Evolutionary conservation across 2,888 invertebrate species (phyloP).

Genomic region (Lissonota sp.): DNA sequence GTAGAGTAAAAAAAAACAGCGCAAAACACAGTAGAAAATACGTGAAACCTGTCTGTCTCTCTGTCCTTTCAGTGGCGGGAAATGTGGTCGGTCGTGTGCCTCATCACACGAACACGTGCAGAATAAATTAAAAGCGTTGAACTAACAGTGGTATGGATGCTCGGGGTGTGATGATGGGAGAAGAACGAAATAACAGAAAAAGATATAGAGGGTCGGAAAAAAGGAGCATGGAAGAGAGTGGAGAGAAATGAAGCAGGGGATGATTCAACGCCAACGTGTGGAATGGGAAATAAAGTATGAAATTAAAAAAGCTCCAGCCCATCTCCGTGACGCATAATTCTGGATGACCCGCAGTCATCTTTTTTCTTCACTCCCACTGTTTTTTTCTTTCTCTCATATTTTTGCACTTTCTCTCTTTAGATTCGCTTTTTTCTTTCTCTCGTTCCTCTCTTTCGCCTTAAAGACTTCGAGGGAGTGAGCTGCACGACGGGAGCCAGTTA

Average conservation of each 20-base stretch:
- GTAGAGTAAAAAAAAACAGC: neutral
- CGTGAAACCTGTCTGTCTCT: slow-evolving; percentile 14
- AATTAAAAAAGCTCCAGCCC: slow-evolving; percentile 61
- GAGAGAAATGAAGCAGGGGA: slow-evolving; percentile 34
- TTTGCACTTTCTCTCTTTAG: slow-evolving; percentile 24
- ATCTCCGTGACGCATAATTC: slow-evolving; percentile 56
- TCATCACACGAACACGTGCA: slow-evolving; percentile 53
- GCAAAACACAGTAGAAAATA: neutral
- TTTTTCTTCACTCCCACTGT: slow-evolving; percentile 24
- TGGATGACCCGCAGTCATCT: slow-evolving; percentile 34
- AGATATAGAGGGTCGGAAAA: slow-evolving; percentile 17
- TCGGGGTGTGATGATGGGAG: slow-evolving; percentile 34
- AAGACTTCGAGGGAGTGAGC: slow-evolving; percentile 18
- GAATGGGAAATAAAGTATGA: slow-evolving; percentile 58
- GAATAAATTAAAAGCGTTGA: slow-evolving; percentile 63
- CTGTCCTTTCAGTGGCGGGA: slow-evolving; percentile 1
- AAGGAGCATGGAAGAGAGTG: slow-evolving; percentile 24
- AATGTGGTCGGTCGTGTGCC: slow-evolving; percentile 41
- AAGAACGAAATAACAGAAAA: slow-evolving; percentile 17
- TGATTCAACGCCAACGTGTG: slow-evolving; percentile 39
- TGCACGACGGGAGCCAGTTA: slow-evolving; percentile 58
- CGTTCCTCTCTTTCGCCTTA: slow-evolving; percentile 41
- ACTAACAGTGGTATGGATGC: slow-evolving; percentile 44
- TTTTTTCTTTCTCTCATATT: slow-evolving; percentile 29
- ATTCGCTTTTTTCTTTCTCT: slow-evolving; percentile 23